Evolutionary conservation across 1,140 invertebrate species (phyloP).

Genomic region (Drosophila willistoni): DNA sequence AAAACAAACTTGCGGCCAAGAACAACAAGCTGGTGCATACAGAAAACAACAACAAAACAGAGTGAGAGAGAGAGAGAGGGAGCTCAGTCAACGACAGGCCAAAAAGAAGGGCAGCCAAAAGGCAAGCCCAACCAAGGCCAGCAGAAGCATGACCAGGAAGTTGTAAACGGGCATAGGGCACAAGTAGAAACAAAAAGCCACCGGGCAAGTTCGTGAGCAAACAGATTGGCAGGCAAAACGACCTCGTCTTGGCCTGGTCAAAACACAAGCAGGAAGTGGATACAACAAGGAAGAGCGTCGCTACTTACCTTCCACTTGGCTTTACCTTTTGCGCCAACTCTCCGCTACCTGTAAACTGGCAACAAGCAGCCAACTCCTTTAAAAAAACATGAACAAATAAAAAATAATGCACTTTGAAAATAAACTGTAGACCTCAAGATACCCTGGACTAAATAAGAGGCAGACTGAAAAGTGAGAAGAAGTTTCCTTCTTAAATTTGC

Average conservation of each 20-base stretch:
- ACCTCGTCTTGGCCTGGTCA: constrained; percentile 50
- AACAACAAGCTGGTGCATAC: constrained; percentile 60
- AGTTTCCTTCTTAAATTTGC: no score
- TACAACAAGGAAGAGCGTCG: constrained; percentile 14
- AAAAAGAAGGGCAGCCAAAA: constrained; percentile 51
- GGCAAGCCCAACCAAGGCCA: constrained; percentile 56
- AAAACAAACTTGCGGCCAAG: constrained; percentile 74
- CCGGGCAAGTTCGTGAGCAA: constrained; percentile 59
- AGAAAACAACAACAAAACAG: constrained; percentile 61
- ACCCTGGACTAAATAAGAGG: background rate
- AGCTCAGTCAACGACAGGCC: constrained; percentile 21
- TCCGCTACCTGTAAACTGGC: constrained; percentile 52
- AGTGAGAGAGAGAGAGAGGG: constrained; percentile 18
- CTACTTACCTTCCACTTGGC: constrained; percentile 15
- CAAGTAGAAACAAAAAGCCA: constrained; percentile 36
- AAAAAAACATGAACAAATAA: constrained; percentile 31
- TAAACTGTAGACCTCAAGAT: background rate
- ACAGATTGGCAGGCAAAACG: constrained; percentile 72
- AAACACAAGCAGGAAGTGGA: constrained; percentile 59
- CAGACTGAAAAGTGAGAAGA: background rate
- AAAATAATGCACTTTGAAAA: background rate
- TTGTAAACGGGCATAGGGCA: constrained; percentile 66
- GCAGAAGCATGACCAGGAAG: constrained; percentile 73
- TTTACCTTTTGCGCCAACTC: background rate
- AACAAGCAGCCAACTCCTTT: constrained; percentile 21